Conservation (phyloP, 2,113 vertebrate genomes). For the Phalacrocorax brasilianus region DNA sequence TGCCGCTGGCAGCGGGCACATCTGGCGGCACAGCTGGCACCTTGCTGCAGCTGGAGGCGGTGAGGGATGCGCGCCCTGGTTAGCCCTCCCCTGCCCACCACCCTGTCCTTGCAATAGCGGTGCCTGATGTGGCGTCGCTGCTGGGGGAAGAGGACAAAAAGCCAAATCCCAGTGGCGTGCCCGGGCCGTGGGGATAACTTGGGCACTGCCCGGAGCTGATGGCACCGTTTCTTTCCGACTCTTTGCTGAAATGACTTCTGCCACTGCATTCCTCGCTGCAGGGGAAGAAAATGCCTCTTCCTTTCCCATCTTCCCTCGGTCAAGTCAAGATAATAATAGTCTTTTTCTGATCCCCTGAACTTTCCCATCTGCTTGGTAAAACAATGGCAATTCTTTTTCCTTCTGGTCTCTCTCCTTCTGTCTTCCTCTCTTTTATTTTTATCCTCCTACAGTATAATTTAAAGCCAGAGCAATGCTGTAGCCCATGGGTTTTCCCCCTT, state of each 20-base stretch:
- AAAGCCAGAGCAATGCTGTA: conserved; percentile 61
- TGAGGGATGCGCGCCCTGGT: rapidly evolving
- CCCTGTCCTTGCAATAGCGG: rapidly evolving
- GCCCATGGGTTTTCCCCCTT: conserved; percentile 64
- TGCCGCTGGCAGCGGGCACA: not conserved
- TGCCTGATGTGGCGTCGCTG: rapidly evolving
- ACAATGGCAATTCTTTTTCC: conserved; percentile 80
- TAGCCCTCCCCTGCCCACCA: not conserved
- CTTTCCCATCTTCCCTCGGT: conserved; percentile 69
- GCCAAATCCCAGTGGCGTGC: not conserved
- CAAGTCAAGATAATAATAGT: conserved; percentile 80
- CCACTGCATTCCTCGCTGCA: conserved; percentile 13
- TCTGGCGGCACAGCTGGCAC: not conserved
- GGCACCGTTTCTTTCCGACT: not conserved
- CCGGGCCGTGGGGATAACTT: not conserved
- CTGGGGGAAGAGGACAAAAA: not conserved
- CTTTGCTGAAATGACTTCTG: conserved; percentile 40
- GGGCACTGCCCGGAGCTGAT: not conserved
- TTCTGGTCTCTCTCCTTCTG: conserved; percentile 55
- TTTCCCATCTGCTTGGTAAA: conserved; percentile 83
- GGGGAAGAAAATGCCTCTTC: conserved; percentile 59
- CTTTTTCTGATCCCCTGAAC: conserved; percentile 83
- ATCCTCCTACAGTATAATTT: conserved; percentile 73
- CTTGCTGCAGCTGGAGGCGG: rapidly evolving
- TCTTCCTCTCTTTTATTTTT: conserved; percentile 73